Evolutionary conservation across 2,113 vertebrate species (phyloP).

Genomic region (Tauraco erythrolophus): DNA sequence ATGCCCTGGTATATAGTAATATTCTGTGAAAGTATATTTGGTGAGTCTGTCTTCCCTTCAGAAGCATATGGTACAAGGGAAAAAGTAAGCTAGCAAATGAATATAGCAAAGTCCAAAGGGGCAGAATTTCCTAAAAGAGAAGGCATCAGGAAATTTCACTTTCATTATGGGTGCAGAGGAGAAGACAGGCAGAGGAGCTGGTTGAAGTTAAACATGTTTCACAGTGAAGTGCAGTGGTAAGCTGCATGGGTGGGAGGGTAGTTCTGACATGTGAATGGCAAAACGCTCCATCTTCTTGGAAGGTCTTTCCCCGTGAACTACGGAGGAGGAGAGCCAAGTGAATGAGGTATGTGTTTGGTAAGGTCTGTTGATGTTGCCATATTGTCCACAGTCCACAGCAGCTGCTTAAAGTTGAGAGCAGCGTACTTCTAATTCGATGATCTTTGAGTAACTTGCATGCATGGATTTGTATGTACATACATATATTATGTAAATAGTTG

Average conservation of each 20-base stretch:
- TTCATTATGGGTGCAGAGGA: neutral
- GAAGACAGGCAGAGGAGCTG: neutral
- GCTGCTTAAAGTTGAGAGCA: neutral
- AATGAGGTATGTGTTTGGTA: neutral
- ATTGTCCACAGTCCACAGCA: neutral
- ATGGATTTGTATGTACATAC: neutral
- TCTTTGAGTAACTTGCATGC: neutral
- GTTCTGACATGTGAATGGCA: neutral
- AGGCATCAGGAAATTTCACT: neutral
- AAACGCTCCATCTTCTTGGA: neutral
- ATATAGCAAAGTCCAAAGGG: neutral
- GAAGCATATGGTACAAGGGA: neutral
- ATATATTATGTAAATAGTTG: neutral
- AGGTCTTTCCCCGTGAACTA: neutral
- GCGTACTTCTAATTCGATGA: neutral
- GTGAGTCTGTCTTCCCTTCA: neutral
- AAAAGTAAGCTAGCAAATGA: neutral
- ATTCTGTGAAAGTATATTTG: neutral
- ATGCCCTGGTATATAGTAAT: neutral
- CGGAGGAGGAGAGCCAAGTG: rapidly evolving
- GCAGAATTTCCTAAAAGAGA: neutral
- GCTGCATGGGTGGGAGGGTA: neutral
- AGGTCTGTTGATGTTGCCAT: neutral
- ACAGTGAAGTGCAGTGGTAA: neutral
- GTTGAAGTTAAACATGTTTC: neutral